Evolutionary conservation across 1,140 invertebrate species (phyloP).

Genomic region (Manduca sexta): DNA sequence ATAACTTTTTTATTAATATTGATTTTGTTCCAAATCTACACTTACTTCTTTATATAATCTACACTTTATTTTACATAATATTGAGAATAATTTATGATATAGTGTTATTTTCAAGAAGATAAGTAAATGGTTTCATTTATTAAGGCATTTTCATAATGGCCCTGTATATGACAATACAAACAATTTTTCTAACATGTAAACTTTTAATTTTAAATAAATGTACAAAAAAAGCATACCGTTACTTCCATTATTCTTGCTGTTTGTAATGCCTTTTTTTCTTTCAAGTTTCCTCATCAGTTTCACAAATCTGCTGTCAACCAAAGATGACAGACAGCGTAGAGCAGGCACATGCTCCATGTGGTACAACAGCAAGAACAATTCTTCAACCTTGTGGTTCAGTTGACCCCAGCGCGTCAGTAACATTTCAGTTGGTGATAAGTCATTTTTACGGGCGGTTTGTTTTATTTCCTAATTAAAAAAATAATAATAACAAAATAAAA

Average conservation of each 20-base stretch:
- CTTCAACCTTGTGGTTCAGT: conserved; percentile 84
- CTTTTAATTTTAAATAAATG: background rate
- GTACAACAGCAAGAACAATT: conserved; percentile 82
- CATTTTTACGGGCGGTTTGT: conserved; percentile 59
- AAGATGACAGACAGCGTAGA: conserved; percentile 76
- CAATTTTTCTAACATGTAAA: background rate
- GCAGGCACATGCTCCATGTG: conserved; percentile 83
- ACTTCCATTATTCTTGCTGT: background rate
- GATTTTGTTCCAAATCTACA: too few relatives aligned
- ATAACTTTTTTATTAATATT: too few relatives aligned
- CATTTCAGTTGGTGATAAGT: conserved; percentile 82
- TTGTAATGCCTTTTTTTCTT: conserved; percentile 22
- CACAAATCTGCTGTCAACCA: conserved; percentile 43
- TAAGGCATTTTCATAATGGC: too few relatives aligned
- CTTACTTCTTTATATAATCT: too few relatives aligned
- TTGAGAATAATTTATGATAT: too few relatives aligned
- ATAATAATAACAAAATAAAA: conserved; percentile 2
- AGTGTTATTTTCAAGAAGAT: too few relatives aligned
- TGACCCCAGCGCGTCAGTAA: conserved; percentile 85
- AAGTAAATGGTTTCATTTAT: too few relatives aligned
- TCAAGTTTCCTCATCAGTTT: conserved; percentile 42
- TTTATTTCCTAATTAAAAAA: conserved; percentile 59
- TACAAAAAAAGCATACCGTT: conserved; percentile 1
- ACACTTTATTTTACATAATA: too few relatives aligned
- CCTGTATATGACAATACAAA: too few relatives aligned